Evolutionary conservation across 2,113 vertebrate genomes (phyloP), one percentile per base, ranked within the genome.

Genomic region (Muntiacus reevesi): DNA sequence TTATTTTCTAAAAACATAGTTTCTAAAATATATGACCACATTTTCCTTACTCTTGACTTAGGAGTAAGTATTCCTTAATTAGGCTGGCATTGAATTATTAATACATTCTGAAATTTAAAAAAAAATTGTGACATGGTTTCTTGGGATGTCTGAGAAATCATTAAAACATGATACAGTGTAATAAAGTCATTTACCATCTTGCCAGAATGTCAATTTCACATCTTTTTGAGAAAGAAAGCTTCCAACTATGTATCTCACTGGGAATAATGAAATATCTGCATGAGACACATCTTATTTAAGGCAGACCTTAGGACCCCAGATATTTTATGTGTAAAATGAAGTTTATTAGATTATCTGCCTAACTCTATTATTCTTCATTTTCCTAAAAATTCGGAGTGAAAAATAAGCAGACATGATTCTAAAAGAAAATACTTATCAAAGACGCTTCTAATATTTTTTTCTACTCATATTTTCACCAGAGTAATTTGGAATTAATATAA

Each of bases 361-460:
- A 57, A 7, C 36, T 84, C 36, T 62, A 83, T 14, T 94, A 62
- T 30, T 89, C 3, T 89, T 85, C 40, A 33, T 95, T 94, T 92
- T 87, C 50, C 36, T 45, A 82, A 86, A 52, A 91, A 50, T 12
- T 91, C 21, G 76, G 47, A 93, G 21, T 76, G 57, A 88, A 97
- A 93, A 95, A 52, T 67, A 83, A 91, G 10, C 47, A 96, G 94
- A 67, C 6, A 3, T 40, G 23, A 71, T 88, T 95, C 50, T 11
- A 87, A 96, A 94, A 83, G 36, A 62, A 95, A 90, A 76, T 87
- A 95, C 71, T 59, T 67, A 86, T 50, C 60, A 89, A 83, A 93
- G 79, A 74, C 3, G 4, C 33, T 81, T 64, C 33, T 79, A 50
- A 47, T 52, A 16, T 87, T 45, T 95, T 91, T 94, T 83, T 83